Conservation (phyloP, 1,140 invertebrate genomes). For the Lepeophtheirus salmonis region DNA sequence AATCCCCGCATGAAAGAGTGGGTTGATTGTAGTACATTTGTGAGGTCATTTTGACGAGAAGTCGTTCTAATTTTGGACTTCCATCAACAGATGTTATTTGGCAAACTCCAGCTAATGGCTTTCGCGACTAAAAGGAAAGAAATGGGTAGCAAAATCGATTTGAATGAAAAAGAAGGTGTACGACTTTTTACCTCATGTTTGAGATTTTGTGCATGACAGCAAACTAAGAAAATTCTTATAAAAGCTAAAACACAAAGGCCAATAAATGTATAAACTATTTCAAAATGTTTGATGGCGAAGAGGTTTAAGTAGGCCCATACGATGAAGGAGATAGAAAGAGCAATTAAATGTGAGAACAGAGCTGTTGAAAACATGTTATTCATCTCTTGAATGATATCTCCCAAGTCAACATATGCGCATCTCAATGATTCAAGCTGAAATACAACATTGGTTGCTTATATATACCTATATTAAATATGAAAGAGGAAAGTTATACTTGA, state of each 20-base stretch:
- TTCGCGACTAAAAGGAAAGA: constrained; percentile 9
- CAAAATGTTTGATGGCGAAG: not conserved
- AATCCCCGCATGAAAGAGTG: not conserved
- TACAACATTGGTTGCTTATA: no score
- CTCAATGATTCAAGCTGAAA: not conserved
- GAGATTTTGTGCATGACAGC: not conserved
- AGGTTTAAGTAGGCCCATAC: not conserved
- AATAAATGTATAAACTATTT: not conserved
- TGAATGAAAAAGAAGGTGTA: not conserved
- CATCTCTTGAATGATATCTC: not conserved
- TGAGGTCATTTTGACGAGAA: constrained; percentile 4
- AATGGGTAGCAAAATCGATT: no score
- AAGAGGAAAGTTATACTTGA: not conserved
- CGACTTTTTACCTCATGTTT: not conserved
- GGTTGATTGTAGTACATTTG: constrained; percentile 11
- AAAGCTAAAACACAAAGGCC: not conserved
- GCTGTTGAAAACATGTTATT: not conserved
- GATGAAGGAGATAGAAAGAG: not conserved
- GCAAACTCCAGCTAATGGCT: constrained; percentile 13
- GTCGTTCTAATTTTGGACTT: constrained; percentile 13
- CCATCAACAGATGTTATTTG: constrained; percentile 18
- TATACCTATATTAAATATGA: no score
- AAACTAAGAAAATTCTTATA: not conserved
- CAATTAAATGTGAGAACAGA: not conserved
- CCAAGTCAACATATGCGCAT: not conserved